Evolutionary conservation across 1,140 invertebrate species (phyloP).

Genomic region (Zaprionus davidi): DNA sequence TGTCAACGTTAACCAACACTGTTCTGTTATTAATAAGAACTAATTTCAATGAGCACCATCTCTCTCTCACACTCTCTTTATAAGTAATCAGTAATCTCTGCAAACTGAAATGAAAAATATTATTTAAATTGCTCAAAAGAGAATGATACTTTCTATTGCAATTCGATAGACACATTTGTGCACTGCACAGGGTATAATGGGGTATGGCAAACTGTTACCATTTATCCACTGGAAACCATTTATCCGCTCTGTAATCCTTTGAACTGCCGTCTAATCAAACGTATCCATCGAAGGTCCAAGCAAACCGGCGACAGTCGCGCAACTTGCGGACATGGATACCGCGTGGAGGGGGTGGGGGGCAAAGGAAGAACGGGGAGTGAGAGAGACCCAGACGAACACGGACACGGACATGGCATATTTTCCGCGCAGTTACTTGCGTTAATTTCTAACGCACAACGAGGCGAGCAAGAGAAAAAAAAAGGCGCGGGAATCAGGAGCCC

Average conservation of each 20-base stretch:
- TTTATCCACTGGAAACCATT: background rate
- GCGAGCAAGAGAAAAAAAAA: conserved; percentile 6
- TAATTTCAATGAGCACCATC: too few relatives aligned
- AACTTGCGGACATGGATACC: conserved; percentile 21
- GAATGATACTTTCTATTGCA: too few relatives aligned
- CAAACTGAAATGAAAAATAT: too few relatives aligned
- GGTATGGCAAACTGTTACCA: background rate
- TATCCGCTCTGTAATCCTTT: conserved; percentile 18
- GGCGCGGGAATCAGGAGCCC: background rate
- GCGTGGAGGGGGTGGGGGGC: background rate
- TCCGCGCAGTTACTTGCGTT: conserved; percentile 76
- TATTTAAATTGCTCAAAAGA: too few relatives aligned
- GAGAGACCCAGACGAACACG: conserved; percentile 9
- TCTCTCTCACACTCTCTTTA: too few relatives aligned
- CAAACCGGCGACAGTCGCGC: conserved; percentile 42
- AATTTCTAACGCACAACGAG: conserved; percentile 46
- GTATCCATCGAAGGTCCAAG: conserved; percentile 25
- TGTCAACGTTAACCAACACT: too few relatives aligned
- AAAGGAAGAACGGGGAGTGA: background rate
- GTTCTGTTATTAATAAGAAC: too few relatives aligned
- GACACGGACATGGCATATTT: conserved; percentile 70
- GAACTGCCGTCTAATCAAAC: conserved; percentile 34
- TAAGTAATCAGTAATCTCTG: too few relatives aligned
- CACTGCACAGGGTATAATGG: background rate
- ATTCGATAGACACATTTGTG: too few relatives aligned